Conservation (phyloP, 2,888 invertebrate genomes). For the Thyatira batis region DNA sequence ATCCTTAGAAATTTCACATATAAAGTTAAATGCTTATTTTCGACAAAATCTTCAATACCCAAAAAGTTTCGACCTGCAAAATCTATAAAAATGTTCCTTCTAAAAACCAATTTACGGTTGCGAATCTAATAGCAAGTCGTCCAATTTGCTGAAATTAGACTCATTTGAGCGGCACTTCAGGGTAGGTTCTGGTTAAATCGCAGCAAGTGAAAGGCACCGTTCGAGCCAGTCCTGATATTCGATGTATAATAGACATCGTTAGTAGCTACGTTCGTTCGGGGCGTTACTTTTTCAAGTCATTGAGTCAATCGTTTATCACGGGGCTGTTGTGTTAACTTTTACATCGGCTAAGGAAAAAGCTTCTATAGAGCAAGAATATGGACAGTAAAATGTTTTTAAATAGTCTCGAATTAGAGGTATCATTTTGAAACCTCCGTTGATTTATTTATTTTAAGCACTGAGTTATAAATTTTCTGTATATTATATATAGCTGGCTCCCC, state of each 20-base stretch:
- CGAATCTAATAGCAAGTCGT: constrained; percentile 34
- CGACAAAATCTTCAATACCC: too few relatives aligned
- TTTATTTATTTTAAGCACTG: neutral
- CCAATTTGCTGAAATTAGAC: constrained; percentile 56
- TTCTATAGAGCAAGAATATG: constrained; percentile 36
- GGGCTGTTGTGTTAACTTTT: constrained; percentile 79
- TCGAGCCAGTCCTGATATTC: constrained; percentile 51
- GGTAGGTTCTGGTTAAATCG: constrained; percentile 37
- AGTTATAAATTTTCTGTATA: too few relatives aligned
- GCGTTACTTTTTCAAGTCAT: constrained; percentile 81
- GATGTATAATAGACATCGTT: constrained; percentile 74
- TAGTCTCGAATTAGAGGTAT: neutral
- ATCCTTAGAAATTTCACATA: too few relatives aligned
- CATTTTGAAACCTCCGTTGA: neutral
- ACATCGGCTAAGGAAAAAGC: constrained; percentile 42
- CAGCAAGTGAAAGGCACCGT: constrained; percentile 50
- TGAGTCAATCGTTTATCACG: constrained; percentile 81
- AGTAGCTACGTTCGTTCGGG: constrained; percentile 68
- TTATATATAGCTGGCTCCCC: too few relatives aligned
- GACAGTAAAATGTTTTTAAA: neutral
- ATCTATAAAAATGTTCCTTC: neutral
- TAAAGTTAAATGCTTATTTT: too few relatives aligned
- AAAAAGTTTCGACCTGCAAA: too few relatives aligned
- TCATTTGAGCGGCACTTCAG: constrained; percentile 45
- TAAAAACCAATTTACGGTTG: constrained; percentile 23